Evolutionary conservation across 2,888 invertebrate species (phyloP), one percentile per base, ranked within the genome.

Genomic region (Pterostichus niger): DNA sequence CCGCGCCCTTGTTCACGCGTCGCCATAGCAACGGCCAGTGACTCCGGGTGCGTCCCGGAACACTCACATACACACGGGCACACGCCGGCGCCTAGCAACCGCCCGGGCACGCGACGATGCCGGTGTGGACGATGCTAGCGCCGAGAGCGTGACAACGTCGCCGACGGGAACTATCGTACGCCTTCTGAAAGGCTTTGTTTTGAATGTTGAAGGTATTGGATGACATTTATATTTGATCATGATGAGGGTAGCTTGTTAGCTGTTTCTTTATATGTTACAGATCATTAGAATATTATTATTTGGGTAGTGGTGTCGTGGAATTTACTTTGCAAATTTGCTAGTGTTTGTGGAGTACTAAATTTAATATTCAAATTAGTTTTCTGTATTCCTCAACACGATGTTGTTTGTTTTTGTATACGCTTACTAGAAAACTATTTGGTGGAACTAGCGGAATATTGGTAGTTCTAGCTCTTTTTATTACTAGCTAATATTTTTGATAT

Each of bases 1-100:
- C 80, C 80, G 80, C 80, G 80, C 80, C 80, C 80, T 80, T 80
- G 80, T 68, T 80, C 59, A 61, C 31, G 15, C 80, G 80, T 80
- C 40, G 15, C 64, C 33, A 79, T 80, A 35, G 68, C 80, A 80
- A 68, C 80, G 80, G 80, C 64, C 80, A 80, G 68, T 80, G 80
- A 80, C 80, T 80, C 68, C 80, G 80, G 80, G 80, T 24, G 49
- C 80, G 80, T 80, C 80, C 68, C 24, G 80, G 80, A 79, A 79
- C 49, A 46, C 61, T 2, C 78, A 40, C 17, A 78, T 6, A 54
- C n/a, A 61, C 24, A 40, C 46, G 24, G 13, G 46, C 52, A 52
- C 24, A 31, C 68, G 46, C 13, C 46, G 46, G 49, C 64, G 77
- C 80, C 68, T 80, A 79, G 79, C 79, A 79, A 79, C 79, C 79